Evolutionary conservation across 2,797 vertebrate genomes (phyloP).

Genomic region (Vespertilio murinus): DNA sequence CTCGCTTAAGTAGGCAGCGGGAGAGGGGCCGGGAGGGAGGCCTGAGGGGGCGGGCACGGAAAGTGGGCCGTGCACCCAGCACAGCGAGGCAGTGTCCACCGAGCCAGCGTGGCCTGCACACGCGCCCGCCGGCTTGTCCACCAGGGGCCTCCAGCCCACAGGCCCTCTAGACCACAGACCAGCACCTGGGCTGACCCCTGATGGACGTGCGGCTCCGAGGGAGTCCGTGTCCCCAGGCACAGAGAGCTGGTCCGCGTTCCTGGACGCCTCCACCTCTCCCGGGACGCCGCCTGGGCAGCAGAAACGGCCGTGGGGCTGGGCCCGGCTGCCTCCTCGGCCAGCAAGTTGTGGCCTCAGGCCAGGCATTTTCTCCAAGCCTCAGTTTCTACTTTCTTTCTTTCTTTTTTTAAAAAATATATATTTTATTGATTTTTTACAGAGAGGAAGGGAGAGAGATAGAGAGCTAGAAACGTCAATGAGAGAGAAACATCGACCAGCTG

Average conservation of each 20-base stretch:
- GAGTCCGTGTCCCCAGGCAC: not conserved
- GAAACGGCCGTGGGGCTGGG: not conserved
- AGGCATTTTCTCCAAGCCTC: not conserved
- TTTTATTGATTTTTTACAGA: no score
- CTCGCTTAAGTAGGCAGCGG: slow-evolving; percentile 72
- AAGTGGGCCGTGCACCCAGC: slow-evolving; percentile 67
- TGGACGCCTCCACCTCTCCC: not conserved
- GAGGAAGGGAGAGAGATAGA: no score
- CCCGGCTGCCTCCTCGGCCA: not conserved
- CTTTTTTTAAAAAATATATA: no score
- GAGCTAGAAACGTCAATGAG: no score
- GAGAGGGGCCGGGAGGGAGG: slow-evolving; percentile 43
- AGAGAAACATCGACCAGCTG: no score
- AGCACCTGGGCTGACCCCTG: slow-evolving; percentile 66
- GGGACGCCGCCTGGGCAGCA: not conserved
- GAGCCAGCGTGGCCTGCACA: slow-evolving; percentile 59
- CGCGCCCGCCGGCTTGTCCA: not conserved
- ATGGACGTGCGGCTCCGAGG: slow-evolving; percentile 1
- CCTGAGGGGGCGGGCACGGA: slow-evolving; percentile 39
- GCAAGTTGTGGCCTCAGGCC: not conserved
- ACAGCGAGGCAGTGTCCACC: slow-evolving; percentile 63
- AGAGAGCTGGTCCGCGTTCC: not conserved
- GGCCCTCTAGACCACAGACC: slow-evolving; percentile 63
- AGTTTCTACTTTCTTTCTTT: not conserved
- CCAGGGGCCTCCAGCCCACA: slow-evolving; percentile 53